A percentile compares a stretch with the other conserved stretches of the same genome.
phyloP scores from a whole-genome alignment of 1,140 invertebrate genomes.

The Nephotettix cincticeps region DNA sequence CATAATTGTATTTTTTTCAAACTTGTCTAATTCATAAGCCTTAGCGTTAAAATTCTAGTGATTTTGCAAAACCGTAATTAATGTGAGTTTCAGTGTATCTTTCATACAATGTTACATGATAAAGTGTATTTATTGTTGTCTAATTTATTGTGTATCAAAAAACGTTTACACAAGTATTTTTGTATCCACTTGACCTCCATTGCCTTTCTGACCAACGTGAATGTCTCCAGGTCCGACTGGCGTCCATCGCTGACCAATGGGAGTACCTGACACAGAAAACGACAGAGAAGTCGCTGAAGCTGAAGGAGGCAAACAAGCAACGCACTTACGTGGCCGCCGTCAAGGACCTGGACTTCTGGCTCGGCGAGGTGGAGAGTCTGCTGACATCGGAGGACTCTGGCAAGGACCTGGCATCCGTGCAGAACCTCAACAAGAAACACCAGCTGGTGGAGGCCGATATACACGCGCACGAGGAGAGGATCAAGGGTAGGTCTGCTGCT shows the following conservation, averaged over 20 bases:
- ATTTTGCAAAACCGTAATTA: no score
- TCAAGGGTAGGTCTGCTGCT: constrained; percentile 81
- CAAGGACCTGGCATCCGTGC: constrained; percentile 97
- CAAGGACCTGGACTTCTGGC: constrained; percentile 99
- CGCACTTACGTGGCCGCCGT: constrained; percentile 98
- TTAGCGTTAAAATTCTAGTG: no score
- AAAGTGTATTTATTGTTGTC: no score
- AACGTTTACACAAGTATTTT: no score
- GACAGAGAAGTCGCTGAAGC: constrained; percentile 94
- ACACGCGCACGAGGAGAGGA: constrained; percentile 92
- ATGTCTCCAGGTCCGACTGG: constrained; percentile 61
- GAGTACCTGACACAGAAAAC: constrained; percentile 97
- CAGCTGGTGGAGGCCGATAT: constrained; percentile 98
- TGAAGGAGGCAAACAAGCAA: constrained; percentile 99
- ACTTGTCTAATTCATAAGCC: no score
- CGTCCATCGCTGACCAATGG: constrained; percentile 98
- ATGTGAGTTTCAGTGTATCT: no score
- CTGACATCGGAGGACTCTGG: constrained; percentile 96
- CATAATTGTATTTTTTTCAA: no score
- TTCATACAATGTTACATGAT: no score
- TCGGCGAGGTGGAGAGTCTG: constrained; percentile 97
- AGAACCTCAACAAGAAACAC: constrained; percentile 99
- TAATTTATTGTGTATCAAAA: no score
- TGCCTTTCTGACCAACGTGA: no score
- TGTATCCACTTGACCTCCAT: no score